phyloP scores from a whole-genome alignment of 2,888 invertebrate genomes.

The Mesorhabditis spiculigera region DNA sequence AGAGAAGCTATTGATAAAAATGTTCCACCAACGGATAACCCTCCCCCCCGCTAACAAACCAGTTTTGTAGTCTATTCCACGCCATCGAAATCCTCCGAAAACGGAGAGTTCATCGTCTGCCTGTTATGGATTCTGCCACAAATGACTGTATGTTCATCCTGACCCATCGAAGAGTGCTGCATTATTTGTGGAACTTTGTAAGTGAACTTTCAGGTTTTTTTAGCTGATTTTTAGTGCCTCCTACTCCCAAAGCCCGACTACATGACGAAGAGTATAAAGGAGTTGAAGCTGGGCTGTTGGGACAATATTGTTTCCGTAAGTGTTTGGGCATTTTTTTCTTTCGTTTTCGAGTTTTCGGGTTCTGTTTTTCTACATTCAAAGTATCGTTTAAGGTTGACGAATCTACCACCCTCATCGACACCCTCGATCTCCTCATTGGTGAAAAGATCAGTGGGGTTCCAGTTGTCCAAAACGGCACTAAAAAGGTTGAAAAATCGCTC shows the following conservation, averaged over 20 bases:
- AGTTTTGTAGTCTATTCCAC: constrained; percentile 19
- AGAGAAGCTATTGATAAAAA: no score
- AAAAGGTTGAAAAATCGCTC: constrained; percentile 13
- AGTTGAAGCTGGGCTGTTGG: constrained; percentile 29
- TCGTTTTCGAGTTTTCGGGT: not conserved
- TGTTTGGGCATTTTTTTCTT: not conserved
- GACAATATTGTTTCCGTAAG: constrained; percentile 25
- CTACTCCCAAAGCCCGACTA: constrained; percentile 27
- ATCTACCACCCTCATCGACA: constrained; percentile 28
- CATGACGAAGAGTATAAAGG: constrained; percentile 18
- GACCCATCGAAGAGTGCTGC: constrained; percentile 31
- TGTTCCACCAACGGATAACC: no score
- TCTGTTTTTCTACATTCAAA: not conserved
- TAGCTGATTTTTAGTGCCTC: constrained; percentile 19
- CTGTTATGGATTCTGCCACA: constrained; percentile 30
- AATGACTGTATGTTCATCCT: constrained; percentile 37
- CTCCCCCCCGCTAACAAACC: no score
- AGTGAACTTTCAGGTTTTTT: not conserved
- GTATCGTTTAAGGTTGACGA: constrained; percentile 21
- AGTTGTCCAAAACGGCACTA: constrained; percentile 21
- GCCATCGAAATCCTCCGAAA: constrained; percentile 23
- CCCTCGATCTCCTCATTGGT: constrained; percentile 31
- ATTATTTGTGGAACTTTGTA: constrained; percentile 31
- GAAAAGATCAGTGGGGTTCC: constrained; percentile 33
- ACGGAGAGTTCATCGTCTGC: constrained; percentile 31